These are phyloP conservation scores for Nomada lathburiana DNA, from an alignment of 2,888 invertebrate species.

Conservation along the genomic window DNA sequence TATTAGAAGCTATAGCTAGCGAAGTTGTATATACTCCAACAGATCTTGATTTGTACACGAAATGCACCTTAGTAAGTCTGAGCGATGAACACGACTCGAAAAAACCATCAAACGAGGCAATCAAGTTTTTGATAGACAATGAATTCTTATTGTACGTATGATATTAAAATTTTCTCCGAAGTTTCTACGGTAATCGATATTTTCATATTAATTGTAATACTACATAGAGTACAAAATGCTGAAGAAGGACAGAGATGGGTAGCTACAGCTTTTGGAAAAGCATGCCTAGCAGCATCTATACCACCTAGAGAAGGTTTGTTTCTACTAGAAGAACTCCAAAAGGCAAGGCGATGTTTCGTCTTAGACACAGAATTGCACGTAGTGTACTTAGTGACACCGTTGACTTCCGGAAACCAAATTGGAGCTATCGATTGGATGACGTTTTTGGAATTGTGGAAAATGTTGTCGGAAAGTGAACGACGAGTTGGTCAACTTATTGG, in stretches of 20 bases:
- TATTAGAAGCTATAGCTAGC: slow-evolving; percentile 94
- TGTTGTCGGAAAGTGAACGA: slow-evolving; percentile 91
- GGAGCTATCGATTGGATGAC: slow-evolving; percentile 92
- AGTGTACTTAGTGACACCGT: slow-evolving; percentile 97
- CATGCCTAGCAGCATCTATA: slow-evolving; percentile 96
- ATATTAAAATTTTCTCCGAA: slow-evolving; percentile 4
- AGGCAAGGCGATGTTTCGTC: slow-evolving; percentile 95
- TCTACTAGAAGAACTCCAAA: slow-evolving; percentile 95
- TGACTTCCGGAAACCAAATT: slow-evolving; percentile 92
- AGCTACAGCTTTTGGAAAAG: slow-evolving; percentile 95
- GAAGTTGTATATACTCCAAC: slow-evolving; percentile 90
- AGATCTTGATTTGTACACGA: slow-evolving; percentile 91
- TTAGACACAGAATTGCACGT: slow-evolving; percentile 97
- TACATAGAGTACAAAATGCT: slow-evolving; percentile 66
- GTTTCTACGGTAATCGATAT: not conserved
- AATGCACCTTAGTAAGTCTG: slow-evolving; percentile 89
- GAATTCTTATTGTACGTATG: slow-evolving; percentile 89
- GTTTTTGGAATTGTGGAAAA: slow-evolving; percentile 93
- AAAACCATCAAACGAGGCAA: slow-evolving; percentile 86
- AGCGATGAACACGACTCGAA: slow-evolving; percentile 67
- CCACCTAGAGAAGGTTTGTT: slow-evolving; percentile 97
- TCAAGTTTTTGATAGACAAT: slow-evolving; percentile 91
- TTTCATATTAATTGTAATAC: slow-evolving; percentile 15
- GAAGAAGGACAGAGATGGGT: slow-evolving; percentile 85
- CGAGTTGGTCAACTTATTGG: slow-evolving; percentile 96